Base-by-base conservation (phyloP, 2,888 invertebrate genomes). In the Actias luna region DNA sequence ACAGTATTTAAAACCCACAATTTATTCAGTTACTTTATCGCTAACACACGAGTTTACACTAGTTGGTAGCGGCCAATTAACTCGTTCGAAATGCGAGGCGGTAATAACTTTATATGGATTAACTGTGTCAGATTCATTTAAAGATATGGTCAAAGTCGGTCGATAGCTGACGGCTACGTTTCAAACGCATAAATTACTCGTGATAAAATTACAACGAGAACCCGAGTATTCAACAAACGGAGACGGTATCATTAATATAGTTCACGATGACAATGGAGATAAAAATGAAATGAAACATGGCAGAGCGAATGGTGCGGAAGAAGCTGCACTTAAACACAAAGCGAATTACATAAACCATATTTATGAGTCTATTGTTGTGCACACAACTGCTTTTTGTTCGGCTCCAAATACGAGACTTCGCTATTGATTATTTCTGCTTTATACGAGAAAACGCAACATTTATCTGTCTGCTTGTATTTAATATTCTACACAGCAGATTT, bases 1-100 rank as follows among this genome's bases (percentile, higher is more conserved):
- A 82, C 75, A 50, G 46, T 50, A 25, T 81, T 84, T 80, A 80
- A 84, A 80, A 81, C 75, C n/a, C 77, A 81, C 80, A 85, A 85
- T 85, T 80, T 84, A 87, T 87, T 86, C 46, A 81, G 80, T 82
- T 79, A 79, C 78, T 83, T 87, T 87, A 87, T 87, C 87, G 80
- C 80, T 76, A 78, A 83, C 86, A 85, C 80, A 50, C 25, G 46
- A 50, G 25, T 50, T 50, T 84, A 87, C 87, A 84, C 85, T 78
- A 77, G 79, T 79, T 82, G 79, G 87, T 87, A 84, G 87, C 85
- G 73, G 80, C 82, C 85, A 88, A 88, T 89, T 88, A 88, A 87
- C 81, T 82, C 77, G 73, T 82, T 84, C 84, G 83, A 85, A 85
- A 86, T 83, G 82, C 83, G 82, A 83, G 76, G 83, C 79, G 82